These are phyloP conservation scores for Drosophila malerkotliana DNA, from an alignment of 1,140 invertebrate genomes.

Conservation along the genomic window DNA sequence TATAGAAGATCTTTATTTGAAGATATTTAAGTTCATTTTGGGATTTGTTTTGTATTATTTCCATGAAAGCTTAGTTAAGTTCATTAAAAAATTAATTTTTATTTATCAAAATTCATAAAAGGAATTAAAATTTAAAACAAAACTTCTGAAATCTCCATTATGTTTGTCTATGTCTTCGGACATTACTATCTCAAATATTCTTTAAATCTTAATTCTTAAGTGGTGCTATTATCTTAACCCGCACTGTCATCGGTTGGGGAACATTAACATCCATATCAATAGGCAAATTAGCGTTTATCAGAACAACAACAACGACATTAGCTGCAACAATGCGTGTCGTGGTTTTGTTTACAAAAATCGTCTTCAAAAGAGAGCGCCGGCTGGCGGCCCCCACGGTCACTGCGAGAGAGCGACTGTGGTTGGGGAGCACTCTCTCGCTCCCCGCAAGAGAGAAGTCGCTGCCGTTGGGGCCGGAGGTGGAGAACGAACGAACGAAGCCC, in stretches of 20 bases:
- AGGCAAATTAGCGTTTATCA: slow-evolving; percentile 75
- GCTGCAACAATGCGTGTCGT: slow-evolving; percentile 42
- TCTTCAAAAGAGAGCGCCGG: slow-evolving; percentile 44
- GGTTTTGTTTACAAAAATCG: slow-evolving; percentile 73
- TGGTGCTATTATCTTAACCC: not conserved
- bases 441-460: not conserved
- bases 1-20: too few species aligned
- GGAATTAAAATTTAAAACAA: too few species aligned
- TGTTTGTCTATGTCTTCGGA: too few species aligned
- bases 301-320: slow-evolving; percentile 38
- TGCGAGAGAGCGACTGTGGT: not conserved
- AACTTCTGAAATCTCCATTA: too few species aligned
- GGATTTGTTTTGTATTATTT: too few species aligned
- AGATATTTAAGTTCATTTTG: too few species aligned
- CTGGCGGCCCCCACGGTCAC: slow-evolving; percentile 25
- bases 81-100: too few species aligned
- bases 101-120: too few species aligned
- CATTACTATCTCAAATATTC: too few species aligned
- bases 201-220: too few species aligned
- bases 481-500: slow-evolving; percentile 10
- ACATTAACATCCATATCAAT: slow-evolving; percentile 51
- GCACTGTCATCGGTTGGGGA: slow-evolving; percentile 16
- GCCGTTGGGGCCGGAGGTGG: slow-evolving; percentile 4
- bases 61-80: too few species aligned
- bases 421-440: not conserved